phyloP scores from a whole-genome alignment of 92 coral and sea anemone genomes.

The Anthopleura xanthogrammica region DNA sequence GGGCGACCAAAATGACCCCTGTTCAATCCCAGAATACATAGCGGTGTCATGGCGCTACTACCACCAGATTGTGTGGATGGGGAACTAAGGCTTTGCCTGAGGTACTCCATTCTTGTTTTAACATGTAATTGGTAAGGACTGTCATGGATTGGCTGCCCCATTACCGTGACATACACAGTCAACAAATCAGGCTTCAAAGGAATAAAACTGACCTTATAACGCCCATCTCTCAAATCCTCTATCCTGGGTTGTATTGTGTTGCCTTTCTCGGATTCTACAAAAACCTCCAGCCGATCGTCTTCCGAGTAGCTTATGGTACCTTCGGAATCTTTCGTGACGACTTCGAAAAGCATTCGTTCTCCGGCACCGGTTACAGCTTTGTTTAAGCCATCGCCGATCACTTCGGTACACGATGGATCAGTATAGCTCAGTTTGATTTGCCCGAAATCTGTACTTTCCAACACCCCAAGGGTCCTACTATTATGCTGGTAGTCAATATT shows the following conservation, averaged over 20 bases:
- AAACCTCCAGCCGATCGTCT: constrained; percentile 53
- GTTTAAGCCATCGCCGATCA: constrained; percentile 19
- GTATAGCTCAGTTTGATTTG: constrained; percentile 58
- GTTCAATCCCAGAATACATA: constrained; percentile 27
- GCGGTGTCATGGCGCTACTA: constrained; percentile 49
- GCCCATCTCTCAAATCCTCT: constrained; percentile 72
- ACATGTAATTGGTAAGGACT: constrained; percentile 63
- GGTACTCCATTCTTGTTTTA: constrained; percentile 51
- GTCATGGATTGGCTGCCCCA: constrained; percentile 57
- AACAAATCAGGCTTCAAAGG: constrained; percentile 75
- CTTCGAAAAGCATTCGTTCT: constrained; percentile 65
- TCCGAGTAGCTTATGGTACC: constrained; percentile 68
- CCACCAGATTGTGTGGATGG: constrained; percentile 21
- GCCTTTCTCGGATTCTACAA: constrained; percentile 57
- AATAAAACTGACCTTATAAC: constrained; percentile 61
- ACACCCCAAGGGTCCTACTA: constrained; percentile 37
- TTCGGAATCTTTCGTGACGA: constrained; percentile 74
- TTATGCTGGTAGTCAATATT: constrained; percentile 68
- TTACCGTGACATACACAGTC: constrained; percentile 62
- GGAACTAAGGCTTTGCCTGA: constrained; percentile 31
- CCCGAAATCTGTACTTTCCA: constrained; percentile 62
- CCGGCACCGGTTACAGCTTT: constrained; percentile 44
- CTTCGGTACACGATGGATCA: constrained; percentile 55
- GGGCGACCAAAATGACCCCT: constrained; percentile 58
- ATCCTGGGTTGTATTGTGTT: constrained; percentile 41